A percentile compares a stretch with the other conserved stretches of the same genome.
phyloP scores from a whole-genome alignment of 2,888 invertebrate species.

The Athripsodes cinereus region DNA sequence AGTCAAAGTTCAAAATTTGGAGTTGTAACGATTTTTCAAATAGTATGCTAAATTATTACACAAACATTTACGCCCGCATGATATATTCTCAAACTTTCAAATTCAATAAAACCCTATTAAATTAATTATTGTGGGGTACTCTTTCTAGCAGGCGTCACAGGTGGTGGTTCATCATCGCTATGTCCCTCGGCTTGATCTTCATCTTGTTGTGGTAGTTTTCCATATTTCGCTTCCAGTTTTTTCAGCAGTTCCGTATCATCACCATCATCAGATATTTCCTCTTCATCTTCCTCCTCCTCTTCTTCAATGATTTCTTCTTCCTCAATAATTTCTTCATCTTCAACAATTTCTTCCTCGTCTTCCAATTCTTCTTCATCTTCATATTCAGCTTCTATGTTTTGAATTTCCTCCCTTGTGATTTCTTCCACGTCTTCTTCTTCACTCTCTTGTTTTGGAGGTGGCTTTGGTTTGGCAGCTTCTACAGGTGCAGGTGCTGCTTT shows the following conservation, averaged over 20 bases:
- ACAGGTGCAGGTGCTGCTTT: conserved; percentile 24
- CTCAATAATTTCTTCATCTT: conserved; percentile 36
- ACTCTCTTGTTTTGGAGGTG: conserved; percentile 16
- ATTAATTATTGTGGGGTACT: conserved; percentile 16
- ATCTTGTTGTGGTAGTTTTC: conserved; percentile 52
- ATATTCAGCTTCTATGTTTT: conserved; percentile 10
- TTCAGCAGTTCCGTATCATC: conserved; percentile 65
- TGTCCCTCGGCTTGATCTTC: conserved; percentile 38
- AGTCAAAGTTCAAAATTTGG: too few relatives aligned
- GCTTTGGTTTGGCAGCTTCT: conserved; percentile 15
- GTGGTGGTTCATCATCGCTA: conserved; percentile 42
- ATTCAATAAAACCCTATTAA: neutral
- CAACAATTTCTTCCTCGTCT: conserved; percentile 37
- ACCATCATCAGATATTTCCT: conserved; percentile 58
- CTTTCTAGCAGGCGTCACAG: conserved; percentile 31
- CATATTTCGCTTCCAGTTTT: conserved; percentile 68
- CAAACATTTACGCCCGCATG: too few relatives aligned
- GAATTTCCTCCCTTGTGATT: conserved; percentile 38
- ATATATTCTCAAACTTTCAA: neutral
- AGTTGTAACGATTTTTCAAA: too few relatives aligned
- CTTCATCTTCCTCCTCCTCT: conserved; percentile 45
- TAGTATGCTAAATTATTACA: neutral
- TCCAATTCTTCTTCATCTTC: conserved; percentile 22
- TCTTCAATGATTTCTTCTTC: conserved; percentile 44
- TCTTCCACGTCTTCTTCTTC: conserved; percentile 43